A percentile compares a stretch with the other conserved stretches of the same genome.
These are phyloP conservation scores for Propithecus perrieri DNA, from an alignment of 2,797 vertebrate genomes.

Conservation along the genomic window DNA sequence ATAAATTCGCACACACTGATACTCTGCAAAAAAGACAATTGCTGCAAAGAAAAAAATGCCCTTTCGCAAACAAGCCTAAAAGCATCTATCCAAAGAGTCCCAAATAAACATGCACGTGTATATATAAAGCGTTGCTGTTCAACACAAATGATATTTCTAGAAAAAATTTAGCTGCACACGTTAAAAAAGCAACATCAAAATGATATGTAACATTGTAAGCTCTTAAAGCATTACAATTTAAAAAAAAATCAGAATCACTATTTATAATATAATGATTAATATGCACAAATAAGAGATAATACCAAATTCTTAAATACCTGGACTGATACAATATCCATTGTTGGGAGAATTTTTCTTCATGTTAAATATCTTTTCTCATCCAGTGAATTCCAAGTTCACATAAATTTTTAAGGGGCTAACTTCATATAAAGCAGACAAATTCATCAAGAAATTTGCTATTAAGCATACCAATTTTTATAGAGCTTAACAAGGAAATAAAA, in stretches of 20 bases:
- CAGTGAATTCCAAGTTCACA: no score
- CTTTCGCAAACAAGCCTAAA: conserved; percentile 81
- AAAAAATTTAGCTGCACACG: conserved; percentile 87
- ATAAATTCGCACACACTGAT: conserved; percentile 70
- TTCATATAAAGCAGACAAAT: conserved; percentile 84
- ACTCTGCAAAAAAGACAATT: conserved; percentile 75
- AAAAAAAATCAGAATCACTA: conserved; percentile 69
- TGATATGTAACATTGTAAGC: conserved; percentile 88
- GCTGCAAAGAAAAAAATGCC: conserved; percentile 68
- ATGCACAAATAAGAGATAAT: conserved; percentile 78
- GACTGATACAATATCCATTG: conserved; percentile 75
- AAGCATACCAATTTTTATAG: conserved; percentile 74
- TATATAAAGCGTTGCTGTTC: conserved; percentile 86
- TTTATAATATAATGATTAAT: conserved; percentile 75
- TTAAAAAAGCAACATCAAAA: conserved; percentile 83
- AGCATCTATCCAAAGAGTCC: conserved; percentile 67
- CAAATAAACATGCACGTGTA: conserved; percentile 74
- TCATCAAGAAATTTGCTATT: conserved; percentile 83
- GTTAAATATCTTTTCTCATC: conserved; percentile 79
- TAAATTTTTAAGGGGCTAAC: conserved; percentile 84
- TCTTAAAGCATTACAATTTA: conserved; percentile 86
- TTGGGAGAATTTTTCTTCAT: conserved; percentile 81
- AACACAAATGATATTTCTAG: conserved; percentile 84
- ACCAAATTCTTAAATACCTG: conserved; percentile 78
- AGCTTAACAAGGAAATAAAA: conserved; percentile 61